Evolutionary conservation across 2,113 vertebrate species (phyloP).

Genomic region (Psephotus haematonotus): DNA sequence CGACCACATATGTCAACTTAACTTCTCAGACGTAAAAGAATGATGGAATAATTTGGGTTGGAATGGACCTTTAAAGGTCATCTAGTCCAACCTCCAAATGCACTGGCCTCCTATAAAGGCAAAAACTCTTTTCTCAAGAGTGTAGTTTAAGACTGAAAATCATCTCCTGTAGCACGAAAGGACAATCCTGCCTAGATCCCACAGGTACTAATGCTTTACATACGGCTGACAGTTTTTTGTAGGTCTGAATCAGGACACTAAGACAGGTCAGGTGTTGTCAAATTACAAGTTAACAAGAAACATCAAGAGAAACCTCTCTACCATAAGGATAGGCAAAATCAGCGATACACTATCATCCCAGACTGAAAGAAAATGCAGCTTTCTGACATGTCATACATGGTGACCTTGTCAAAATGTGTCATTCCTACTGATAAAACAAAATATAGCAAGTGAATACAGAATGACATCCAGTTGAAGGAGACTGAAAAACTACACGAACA

Average conservation of each 20-base stretch:
- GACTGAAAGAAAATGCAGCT: neutral
- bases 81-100: neutral
- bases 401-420: constrained; percentile 43
- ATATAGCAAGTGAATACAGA: neutral
- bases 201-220: neutral
- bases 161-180: neutral
- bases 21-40: neutral
- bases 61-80: neutral
- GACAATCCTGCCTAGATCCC: neutral
- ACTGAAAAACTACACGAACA: neutral
- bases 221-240: neutral
- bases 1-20: neutral
- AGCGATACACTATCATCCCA: neutral
- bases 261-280: neutral
- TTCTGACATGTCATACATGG: neutral
- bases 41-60: neutral
- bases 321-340: neutral
- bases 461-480: neutral
- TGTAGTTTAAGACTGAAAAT: neutral
- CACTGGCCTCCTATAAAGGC: neutral
- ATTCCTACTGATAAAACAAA: constrained; percentile 25
- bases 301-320: neutral
- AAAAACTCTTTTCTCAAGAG: neutral
- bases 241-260: neutral
- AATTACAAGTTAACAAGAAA: neutral